Evolutionary conservation across 1,140 invertebrate genomes (phyloP).

Genomic region (Drosophila subpulchrella): DNA sequence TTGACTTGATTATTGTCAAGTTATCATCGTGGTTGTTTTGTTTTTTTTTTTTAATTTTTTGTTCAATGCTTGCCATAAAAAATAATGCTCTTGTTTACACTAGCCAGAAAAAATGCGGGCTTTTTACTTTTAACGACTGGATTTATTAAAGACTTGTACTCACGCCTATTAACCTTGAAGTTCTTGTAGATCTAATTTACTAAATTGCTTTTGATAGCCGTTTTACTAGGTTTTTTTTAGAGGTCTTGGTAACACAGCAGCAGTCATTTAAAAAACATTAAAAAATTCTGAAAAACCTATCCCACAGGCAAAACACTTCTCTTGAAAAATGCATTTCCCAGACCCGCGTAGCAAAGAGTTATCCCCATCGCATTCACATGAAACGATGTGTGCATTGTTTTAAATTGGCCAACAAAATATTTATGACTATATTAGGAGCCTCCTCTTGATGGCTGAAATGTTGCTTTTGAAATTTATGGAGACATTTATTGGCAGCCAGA

Average conservation of each 20-base stretch:
- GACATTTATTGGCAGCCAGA: constrained; percentile 77
- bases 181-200: constrained; percentile 4
- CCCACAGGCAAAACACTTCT: constrained; percentile 2
- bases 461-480: constrained; percentile 65
- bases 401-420: constrained; percentile 65
- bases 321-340: neutral
- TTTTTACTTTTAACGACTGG: constrained; percentile 20
- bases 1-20: constrained; percentile 82
- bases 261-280: neutral
- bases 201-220: neutral
- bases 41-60: constrained; percentile 33
- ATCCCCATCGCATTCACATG: constrained; percentile 29
- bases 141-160: constrained; percentile 46
- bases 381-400: constrained; percentile 59
- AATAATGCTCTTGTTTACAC: constrained; percentile 29
- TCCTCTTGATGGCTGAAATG: constrained; percentile 53
- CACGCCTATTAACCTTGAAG: constrained; percentile 69
- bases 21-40: constrained; percentile 47
- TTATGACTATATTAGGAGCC: constrained; percentile 62
- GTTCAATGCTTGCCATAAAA: constrained; percentile 42
- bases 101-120: constrained; percentile 55
- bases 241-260: neutral
- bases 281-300: constrained; percentile 8
- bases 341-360: constrained; percentile 6
- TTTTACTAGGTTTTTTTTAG: neutral